Base-by-base conservation (phyloP, 2,113 vertebrate species). In the Hippoglossus stenolepis region DNA sequence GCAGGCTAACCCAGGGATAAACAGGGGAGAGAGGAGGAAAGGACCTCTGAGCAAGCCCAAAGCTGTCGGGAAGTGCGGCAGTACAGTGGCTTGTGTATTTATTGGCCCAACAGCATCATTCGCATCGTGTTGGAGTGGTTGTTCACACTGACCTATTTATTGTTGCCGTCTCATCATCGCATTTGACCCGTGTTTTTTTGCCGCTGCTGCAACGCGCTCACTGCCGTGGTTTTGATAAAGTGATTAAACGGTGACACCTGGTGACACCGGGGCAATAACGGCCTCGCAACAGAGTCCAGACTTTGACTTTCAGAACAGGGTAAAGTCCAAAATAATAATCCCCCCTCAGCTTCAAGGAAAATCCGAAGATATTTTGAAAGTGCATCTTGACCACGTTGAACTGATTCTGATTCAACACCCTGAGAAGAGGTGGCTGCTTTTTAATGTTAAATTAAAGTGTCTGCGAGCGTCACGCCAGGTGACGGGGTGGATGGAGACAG, bases 401-500 rank as follows among this genome's bases (percentile, higher is more conserved):
- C 61, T 20, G 47, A 23, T 31, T 70, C 35, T 58, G 43, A 73
- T 84, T 10, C 2, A 56, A 56, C 5, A 12, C 24, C 24, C 23
- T 21, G 38, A 40, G 10, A 40, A 40, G 38, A 53, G 58, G 56
- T 77, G 85, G 73, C 28, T 31, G 28, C 28, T 31, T 31, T 31
- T 31, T 31, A 31, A 31, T 31, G 28, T 31, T 31, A 31, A 31
- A 31, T 31, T 6, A 31, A 31, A 84, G 57, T 28, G 20, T 8
- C 35, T 38, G 35, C 35, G 35, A 35, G 7, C 35, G 51, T 65
- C 71, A 68, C 21, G 71, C 70, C n/a, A 21, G 70, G 66, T 85
- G 80, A 90, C 87, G 75, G 71, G 72, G 58, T 59, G 77, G 82
- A 90, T 87, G 90, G 86, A 88, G 90, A 92, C 90, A 90, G 91